These are phyloP conservation scores for Dasysyrphus tricinctus DNA, from an alignment of 2,888 invertebrate species.

Conservation along the genomic window DNA sequence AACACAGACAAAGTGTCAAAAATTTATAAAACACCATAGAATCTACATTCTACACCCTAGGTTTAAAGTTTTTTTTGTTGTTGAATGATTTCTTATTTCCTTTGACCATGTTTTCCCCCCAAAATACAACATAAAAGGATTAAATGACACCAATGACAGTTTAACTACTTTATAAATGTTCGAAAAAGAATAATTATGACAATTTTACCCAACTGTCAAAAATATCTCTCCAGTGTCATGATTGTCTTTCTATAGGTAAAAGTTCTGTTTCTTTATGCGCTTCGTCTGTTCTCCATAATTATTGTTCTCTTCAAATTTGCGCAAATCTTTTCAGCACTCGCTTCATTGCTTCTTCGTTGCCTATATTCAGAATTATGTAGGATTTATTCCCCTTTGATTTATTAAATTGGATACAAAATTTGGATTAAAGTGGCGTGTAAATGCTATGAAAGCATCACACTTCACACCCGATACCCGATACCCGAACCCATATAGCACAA, in stretches of 20 bases:
- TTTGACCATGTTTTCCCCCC: neutral
- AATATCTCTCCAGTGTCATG: slow-evolving; percentile 18
- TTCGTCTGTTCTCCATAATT: slow-evolving; percentile 1
- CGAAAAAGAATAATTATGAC: slow-evolving; percentile 36
- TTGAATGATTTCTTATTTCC: slow-evolving; percentile 45
- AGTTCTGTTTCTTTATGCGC: slow-evolving; percentile 12
- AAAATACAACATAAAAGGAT: slow-evolving; percentile 56
- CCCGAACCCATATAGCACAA: neutral
- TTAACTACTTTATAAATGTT: slow-evolving; percentile 49
- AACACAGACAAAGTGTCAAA: slow-evolving; percentile 46
- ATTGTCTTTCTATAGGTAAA: neutral
- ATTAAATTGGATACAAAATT: slow-evolving; percentile 72
- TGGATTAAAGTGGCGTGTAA: slow-evolving; percentile 73
- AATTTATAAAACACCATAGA: neutral
- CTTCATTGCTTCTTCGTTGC: neutral
- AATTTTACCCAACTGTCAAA: slow-evolving; percentile 25
- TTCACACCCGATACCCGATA: neutral
- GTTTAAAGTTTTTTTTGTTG: neutral
- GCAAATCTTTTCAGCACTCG: slow-evolving; percentile 11
- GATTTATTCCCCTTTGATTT: slow-evolving; percentile 51
- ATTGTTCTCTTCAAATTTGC: neutral
- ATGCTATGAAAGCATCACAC: slow-evolving; percentile 62
- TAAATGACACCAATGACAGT: slow-evolving; percentile 70
- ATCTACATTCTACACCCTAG: neutral
- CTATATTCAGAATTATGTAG: neutral